Evolutionary conservation across 2,797 vertebrate species (phyloP).

Genomic region (Pipistrellus kuhlii): DNA sequence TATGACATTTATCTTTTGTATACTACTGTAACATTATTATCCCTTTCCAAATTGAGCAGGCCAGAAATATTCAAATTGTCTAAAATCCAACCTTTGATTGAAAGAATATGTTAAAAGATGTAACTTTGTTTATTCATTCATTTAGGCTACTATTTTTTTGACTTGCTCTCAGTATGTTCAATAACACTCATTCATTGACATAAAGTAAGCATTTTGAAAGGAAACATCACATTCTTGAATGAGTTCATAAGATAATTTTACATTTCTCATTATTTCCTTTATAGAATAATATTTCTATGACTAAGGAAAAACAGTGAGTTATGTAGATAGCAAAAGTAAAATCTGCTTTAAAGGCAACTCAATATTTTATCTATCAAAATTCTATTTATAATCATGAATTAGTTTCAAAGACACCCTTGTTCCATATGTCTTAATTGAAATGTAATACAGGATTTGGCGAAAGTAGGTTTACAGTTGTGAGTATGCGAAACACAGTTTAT

Average conservation of each 20-base stretch:
- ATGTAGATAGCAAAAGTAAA: not conserved
- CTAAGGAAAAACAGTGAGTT: not conserved
- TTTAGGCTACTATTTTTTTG: constrained; percentile 24
- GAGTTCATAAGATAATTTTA: not conserved
- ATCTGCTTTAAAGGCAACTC: not conserved
- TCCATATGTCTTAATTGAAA: not conserved
- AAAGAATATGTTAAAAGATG: constrained; percentile 53
- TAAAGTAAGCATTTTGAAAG: constrained; percentile 42
- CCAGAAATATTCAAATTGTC: constrained; percentile 45
- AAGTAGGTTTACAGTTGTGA: too few species aligned
- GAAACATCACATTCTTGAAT: not conserved
- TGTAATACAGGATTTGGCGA: not conserved
- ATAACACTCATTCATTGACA: constrained; percentile 44
- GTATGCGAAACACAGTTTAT: too few species aligned
- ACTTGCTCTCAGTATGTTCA: constrained; percentile 58
- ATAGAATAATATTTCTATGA: not conserved
- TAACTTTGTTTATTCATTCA: constrained; percentile 58
- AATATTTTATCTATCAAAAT: not conserved
- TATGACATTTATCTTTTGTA: constrained; percentile 76
- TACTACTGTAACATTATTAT: constrained; percentile 76
- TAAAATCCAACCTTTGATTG: constrained; percentile 74
- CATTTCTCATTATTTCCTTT: not conserved
- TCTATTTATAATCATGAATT: constrained; percentile 11
- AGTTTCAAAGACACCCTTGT: not conserved
- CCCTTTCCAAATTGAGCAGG: constrained; percentile 74